Conservation (phyloP, 2,797 vertebrate species). For the Trematomus bernacchii region DNA sequence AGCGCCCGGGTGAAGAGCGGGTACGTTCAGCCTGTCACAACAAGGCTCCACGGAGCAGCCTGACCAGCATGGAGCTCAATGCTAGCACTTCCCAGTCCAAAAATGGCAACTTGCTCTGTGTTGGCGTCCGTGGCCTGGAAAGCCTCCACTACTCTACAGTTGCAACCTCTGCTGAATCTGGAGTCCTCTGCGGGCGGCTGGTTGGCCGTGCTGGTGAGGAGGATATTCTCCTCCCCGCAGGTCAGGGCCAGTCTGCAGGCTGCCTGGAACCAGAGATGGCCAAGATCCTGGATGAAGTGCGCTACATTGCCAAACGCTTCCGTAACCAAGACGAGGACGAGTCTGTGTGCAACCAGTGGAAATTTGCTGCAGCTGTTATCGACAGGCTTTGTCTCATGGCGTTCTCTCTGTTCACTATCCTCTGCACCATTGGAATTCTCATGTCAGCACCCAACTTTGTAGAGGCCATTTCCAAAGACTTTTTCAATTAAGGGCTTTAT, state of each 20-base stretch:
- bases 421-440: conserved; percentile 95
- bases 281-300: conserved; percentile 92
- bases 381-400: conserved; percentile 96
- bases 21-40: conserved; percentile 89
- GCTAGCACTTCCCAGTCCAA: conserved; percentile 78
- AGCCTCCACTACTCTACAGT: conserved; percentile 79
- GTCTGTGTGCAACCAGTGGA: conserved; percentile 92
- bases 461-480: conserved; percentile 93
- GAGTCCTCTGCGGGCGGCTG: conserved; percentile 71
- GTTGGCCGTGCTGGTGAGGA: conserved; percentile 69
- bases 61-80: conserved; percentile 90
- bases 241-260: conserved; percentile 35
- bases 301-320: conserved; percentile 89
- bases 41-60: conserved; percentile 87
- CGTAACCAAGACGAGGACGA: conserved; percentile 90
- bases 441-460: conserved; percentile 96
- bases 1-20: conserved; percentile 90
- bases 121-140: conserved; percentile 90
- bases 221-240: conserved; percentile 74
- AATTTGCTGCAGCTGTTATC: conserved; percentile 95
- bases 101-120: conserved; percentile 90
- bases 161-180: conserved; percentile 75
- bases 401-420: conserved; percentile 93
- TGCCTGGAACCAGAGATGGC: conserved; percentile 73
- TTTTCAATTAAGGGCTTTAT: conserved; percentile 66